Conservation (phyloP, 2,888 invertebrate species). For the Metopia argyrocephala region DNA sequence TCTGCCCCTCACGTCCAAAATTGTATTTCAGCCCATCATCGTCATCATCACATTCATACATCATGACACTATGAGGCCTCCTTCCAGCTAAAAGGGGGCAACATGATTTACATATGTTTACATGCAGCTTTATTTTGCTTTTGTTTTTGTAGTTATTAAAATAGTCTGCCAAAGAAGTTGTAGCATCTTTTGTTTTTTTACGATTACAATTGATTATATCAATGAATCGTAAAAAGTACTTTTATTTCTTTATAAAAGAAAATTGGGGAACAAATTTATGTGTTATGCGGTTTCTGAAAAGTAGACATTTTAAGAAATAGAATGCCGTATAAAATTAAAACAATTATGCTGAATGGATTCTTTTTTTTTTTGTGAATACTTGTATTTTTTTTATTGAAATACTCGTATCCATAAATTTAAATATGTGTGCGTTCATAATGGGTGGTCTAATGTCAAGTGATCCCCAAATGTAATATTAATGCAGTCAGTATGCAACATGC, state of each 20-base stretch:
- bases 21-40: conserved; percentile 30
- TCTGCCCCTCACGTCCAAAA: conserved; percentile 10
- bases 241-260: conserved; percentile 49
- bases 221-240: conserved; percentile 58
- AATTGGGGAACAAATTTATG: conserved; percentile 19
- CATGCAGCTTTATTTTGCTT: conserved; percentile 40
- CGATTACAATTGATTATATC: conserved; percentile 56
- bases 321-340: conserved; percentile 32
- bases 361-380: neutral
- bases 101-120: conserved; percentile 77
- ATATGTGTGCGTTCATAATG: conserved; percentile 43
- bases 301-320: conserved; percentile 51
- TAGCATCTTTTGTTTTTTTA: conserved; percentile 36
- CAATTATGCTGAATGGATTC: conserved; percentile 3
- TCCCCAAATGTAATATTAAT: conserved; percentile 42
- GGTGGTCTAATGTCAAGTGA: conserved; percentile 62
- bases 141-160: neutral
- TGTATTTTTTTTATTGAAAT: neutral
- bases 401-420: neutral
- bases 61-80: conserved; percentile 35
- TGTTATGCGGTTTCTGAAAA: conserved; percentile 56
- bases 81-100: conserved; percentile 28
- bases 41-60: conserved; percentile 31
- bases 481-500: conserved; percentile 20
- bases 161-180: conserved; percentile 16